Base-by-base conservation (phyloP, 1,140 invertebrate species). In the Chrysopa pallens region DNA sequence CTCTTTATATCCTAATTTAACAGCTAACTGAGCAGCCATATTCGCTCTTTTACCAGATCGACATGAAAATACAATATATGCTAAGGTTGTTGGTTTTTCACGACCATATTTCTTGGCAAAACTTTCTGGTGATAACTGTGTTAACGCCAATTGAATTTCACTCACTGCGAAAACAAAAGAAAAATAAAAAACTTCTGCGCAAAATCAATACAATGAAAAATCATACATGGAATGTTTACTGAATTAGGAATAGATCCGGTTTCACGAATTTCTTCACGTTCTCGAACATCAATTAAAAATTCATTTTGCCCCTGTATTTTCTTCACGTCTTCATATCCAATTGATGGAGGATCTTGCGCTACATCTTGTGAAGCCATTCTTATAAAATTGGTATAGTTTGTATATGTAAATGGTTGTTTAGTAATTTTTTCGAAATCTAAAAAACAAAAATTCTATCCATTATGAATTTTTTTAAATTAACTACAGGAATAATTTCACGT, bases 51-150 rank as follows among this genome's bases (percentile, higher is more conserved):
- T 62, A 36, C 66, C 67, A 37, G 55, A 50, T 47, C 45, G 58
- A 45, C 67, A 69, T 17, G 60, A 63, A 7, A 68, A 38, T 39
- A 69, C 59, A 4, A 68, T 60, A 40, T 59, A 56, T 14, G 57
- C 61, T 13, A 60, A 41, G 40, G 55, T 48, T 4, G 38, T 17
- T 8, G 66, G 66, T 45, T 66, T 66, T 8, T 49, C 9, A 49
- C 47, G 60, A 4, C 52, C 38, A 46, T 53, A 68, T 46, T 42
- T 52, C 7, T 54, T 12, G 14, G 55, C 38, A 51, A 69, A 68
- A n/a, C 60, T 51, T n/a, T 63, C 46, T 11, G 52, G 29, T 0
- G 57, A 48, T 6, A 60, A 27, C 29, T 42, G 54, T 39, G 42
- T 48, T 7, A 69, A 52, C 28, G 42, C 42, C 17, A 54, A 50